Conservation (phyloP, 1,140 invertebrate genomes). For the Atta colombica region DNA sequence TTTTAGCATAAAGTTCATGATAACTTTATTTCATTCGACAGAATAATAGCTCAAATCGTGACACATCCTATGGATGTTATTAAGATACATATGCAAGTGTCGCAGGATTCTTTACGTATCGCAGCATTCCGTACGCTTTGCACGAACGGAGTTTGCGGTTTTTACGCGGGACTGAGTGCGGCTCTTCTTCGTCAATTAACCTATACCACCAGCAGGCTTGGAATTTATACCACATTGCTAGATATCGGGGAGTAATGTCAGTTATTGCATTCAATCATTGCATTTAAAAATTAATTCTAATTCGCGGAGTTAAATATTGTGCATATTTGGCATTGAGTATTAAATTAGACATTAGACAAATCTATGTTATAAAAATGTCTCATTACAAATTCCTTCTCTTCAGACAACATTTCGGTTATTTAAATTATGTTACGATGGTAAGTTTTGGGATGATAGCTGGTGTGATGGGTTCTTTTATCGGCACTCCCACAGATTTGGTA, state of each 20-base stretch:
- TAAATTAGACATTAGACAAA: no score
- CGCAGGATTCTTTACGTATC: conserved; percentile 84
- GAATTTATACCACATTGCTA: conserved; percentile 88
- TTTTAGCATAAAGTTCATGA: background rate
- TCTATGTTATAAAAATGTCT: background rate
- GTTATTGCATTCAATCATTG: background rate
- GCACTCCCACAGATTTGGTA: conserved; percentile 81
- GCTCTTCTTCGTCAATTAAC: conserved; percentile 89
- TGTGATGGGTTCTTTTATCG: conserved; percentile 65
- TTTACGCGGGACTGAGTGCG: conserved; percentile 89
- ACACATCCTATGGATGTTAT: conserved; percentile 90
- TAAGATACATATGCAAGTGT: conserved; percentile 91
- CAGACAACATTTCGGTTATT: conserved; percentile 62
- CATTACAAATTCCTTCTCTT: background rate
- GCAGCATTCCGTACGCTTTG: conserved; percentile 82
- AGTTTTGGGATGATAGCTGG: conserved; percentile 70
- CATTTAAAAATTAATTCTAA: conserved; percentile 13
- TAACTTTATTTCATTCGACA: conserved; percentile 17
- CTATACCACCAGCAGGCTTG: conserved; percentile 90
- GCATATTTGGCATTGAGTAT: background rate
- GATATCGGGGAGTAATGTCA: conserved; percentile 80
- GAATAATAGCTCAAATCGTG: conserved; percentile 86
- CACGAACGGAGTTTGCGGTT: conserved; percentile 87
- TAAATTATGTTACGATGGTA: conserved; percentile 69
- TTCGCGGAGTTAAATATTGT: background rate